Evolutionary conservation across 2,888 invertebrate species (phyloP).

Genomic region (Enchytraeus crypticus): DNA sequence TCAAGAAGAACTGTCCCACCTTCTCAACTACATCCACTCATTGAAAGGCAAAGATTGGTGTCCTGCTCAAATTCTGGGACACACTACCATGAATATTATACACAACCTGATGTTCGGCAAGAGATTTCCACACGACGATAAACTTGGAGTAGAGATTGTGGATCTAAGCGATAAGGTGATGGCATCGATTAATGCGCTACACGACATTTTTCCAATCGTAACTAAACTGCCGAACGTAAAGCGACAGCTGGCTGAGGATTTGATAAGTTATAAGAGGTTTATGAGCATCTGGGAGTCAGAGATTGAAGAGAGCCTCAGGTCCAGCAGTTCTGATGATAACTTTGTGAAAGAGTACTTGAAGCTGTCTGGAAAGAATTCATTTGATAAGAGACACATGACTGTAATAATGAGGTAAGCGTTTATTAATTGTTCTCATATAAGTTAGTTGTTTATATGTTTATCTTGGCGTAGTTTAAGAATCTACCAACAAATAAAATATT

Average conservation of each 20-base stretch:
- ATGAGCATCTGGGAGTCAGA: neutral
- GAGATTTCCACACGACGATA: neutral
- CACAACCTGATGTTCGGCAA: neutral
- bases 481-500: too few species aligned
- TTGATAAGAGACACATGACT: neutral
- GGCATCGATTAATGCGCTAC: neutral
- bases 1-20: neutral
- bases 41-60: slow-evolving; percentile 1
- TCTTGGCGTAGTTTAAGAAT: too few species aligned
- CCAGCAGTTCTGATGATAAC: neutral
- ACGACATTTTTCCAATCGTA: neutral
- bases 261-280: neutral
- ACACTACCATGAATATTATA: neutral
- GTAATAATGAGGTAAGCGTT: too few species aligned
- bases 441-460: too few species aligned
- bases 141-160: neutral
- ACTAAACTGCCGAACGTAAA: neutral
- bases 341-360: neutral
- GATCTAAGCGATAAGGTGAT: neutral
- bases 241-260: neutral
- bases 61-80: neutral
- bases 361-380: neutral
- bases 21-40: neutral
- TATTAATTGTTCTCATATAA: too few species aligned
- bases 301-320: neutral